Conservation (phyloP, 2,797 vertebrate species). For the Jordanella pulchra region DNA sequence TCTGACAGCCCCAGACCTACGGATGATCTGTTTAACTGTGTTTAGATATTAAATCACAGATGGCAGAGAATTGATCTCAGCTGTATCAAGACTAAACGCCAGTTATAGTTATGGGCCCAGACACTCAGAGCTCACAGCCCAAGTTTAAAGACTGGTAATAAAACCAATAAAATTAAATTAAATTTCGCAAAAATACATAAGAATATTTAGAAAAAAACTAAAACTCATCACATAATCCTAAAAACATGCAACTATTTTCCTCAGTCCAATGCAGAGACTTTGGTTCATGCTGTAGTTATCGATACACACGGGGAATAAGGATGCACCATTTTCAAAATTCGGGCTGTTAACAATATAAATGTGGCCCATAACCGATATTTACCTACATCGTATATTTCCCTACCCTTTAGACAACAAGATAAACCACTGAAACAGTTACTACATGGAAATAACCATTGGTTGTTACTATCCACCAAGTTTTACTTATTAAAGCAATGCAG, state of each 20-base stretch:
- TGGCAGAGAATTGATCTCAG: not conserved
- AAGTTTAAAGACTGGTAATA: not conserved
- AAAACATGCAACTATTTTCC: not conserved
- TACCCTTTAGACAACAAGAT: too few species aligned
- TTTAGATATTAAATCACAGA: not conserved
- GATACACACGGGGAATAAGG: not conserved
- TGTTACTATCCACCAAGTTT: too few species aligned
- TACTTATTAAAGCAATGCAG: too few species aligned
- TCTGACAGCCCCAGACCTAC: not conserved
- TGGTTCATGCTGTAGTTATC: not conserved
- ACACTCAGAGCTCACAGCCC: not conserved
- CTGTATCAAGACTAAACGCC: not conserved
- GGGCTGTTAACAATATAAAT: too few species aligned
- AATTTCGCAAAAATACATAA: not conserved
- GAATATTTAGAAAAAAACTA: not conserved
- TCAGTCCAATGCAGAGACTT: not conserved
- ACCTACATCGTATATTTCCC: too few species aligned
- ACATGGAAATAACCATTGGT: too few species aligned
- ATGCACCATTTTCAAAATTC: too few species aligned
- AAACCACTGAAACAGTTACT: too few species aligned
- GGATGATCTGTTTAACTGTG: too few species aligned
- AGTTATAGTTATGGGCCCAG: not conserved
- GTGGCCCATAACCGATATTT: too few species aligned
- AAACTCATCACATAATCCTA: too few species aligned
- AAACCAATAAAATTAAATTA: not conserved